Percentiles rank a stretch among this genome's conserved stretches.
Conservation (phyloP, 2,888 invertebrate genomes). For the Hypolimnas misippus region DNA sequence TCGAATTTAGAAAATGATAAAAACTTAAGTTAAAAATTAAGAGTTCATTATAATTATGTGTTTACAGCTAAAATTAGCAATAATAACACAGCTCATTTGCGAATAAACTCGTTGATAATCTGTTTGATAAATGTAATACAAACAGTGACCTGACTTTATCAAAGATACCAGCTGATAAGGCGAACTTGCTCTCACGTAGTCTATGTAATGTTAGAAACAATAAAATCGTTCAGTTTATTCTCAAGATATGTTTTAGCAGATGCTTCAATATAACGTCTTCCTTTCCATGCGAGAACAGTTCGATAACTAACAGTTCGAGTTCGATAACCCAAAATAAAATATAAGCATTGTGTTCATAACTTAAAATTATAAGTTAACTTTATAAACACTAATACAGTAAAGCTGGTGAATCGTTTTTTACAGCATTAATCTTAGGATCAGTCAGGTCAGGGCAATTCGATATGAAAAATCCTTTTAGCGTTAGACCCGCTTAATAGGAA, state of each 20-base stretch:
- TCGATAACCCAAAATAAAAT: too few relatives aligned
- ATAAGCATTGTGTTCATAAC: too few relatives aligned
- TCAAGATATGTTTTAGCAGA: not conserved
- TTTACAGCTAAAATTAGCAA: slow-evolving; percentile 15
- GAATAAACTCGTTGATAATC: slow-evolving; percentile 40
- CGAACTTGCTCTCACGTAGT: slow-evolving; percentile 45
- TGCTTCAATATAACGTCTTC: too few relatives aligned
- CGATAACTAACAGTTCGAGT: too few relatives aligned
- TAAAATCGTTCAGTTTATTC: slow-evolving; percentile 15
- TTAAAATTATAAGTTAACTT: too few relatives aligned
- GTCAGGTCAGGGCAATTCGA: too few relatives aligned
- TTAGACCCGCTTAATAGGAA: too few relatives aligned
- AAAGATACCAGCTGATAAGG: slow-evolving; percentile 51
- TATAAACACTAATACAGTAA: too few relatives aligned
- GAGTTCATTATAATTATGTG: not conserved
- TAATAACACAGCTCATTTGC: slow-evolving; percentile 40
- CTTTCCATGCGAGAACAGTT: too few relatives aligned
- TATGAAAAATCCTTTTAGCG: too few relatives aligned
- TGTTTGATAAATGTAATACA: slow-evolving; percentile 44
- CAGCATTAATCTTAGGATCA: too few relatives aligned
- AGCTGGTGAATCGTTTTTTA: too few relatives aligned
- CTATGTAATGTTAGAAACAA: slow-evolving; percentile 26
- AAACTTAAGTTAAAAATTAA: not conserved
- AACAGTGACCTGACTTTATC: slow-evolving; percentile 63
- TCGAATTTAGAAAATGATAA: not conserved